These are phyloP conservation scores for Grammomys dolichurus DNA, from an alignment of 2,113 vertebrate genomes.

Conservation along the genomic window DNA sequence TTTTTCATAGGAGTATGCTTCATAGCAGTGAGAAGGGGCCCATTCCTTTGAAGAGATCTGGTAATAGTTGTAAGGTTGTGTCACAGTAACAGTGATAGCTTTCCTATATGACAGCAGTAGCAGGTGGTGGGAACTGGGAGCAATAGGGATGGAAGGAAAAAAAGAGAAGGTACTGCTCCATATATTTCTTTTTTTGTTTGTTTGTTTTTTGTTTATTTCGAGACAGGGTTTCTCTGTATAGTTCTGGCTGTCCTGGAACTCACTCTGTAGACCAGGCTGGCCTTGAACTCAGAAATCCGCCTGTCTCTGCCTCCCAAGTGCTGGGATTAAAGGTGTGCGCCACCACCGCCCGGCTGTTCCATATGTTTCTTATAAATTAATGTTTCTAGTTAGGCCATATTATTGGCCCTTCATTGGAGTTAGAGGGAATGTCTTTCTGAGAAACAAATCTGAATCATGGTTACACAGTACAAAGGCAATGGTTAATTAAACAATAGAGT, in stretches of 20 bases:
- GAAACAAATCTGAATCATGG: constrained; percentile 8
- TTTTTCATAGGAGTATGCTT: constrained; percentile 10
- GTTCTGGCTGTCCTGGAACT: no score
- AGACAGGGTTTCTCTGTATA: no score
- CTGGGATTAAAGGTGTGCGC: no score
- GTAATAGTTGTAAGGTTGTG: background rate
- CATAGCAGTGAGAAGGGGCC: background rate
- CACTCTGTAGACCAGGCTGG: no score
- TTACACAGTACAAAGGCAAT: background rate
- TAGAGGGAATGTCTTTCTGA: constrained; percentile 41
- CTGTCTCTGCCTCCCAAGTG: no score
- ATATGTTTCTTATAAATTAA: constrained; percentile 30
- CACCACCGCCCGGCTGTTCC: no score
- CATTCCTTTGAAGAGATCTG: background rate
- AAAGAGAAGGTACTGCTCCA: background rate
- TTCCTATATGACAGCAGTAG: background rate
- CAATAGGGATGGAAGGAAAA: background rate
- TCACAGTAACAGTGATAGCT: background rate
- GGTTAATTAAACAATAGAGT: constrained; percentile 39
- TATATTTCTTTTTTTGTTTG: no score
- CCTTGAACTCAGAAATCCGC: no score
- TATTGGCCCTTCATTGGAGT: background rate
- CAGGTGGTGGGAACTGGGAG: background rate
- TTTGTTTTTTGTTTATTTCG: no score
- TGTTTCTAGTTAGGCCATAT: constrained; percentile 45